These are phyloP conservation scores for Semibalanus balanoides DNA, from an alignment of 1,140 invertebrate genomes.

Conservation along the genomic window DNA sequence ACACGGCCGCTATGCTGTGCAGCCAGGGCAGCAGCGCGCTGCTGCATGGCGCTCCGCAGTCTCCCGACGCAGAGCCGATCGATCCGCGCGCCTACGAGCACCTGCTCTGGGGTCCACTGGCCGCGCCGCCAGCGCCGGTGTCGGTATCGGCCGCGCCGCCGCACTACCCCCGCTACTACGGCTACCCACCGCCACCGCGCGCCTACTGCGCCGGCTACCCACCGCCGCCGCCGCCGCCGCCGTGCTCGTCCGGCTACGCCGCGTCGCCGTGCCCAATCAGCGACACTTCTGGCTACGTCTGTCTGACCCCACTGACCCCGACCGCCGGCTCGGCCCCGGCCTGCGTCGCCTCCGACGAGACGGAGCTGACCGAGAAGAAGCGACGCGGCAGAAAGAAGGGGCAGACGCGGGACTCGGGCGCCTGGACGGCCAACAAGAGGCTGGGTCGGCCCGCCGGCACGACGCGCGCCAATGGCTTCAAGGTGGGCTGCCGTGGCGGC, in stretches of 20 bases:
- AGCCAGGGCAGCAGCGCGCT: no score
- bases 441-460: background rate
- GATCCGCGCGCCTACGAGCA: background rate
- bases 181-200: background rate
- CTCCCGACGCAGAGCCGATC: no score
- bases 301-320: background rate
- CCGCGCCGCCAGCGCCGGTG: no score
- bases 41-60: no score
- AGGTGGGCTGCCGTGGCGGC: background rate
- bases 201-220: background rate
- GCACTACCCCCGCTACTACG: background rate
- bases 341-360: background rate
- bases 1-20: no score
- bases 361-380: background rate
- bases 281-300: background rate
- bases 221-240: no score
- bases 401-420: background rate
- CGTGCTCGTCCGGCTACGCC: background rate
- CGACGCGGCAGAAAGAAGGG: background rate
- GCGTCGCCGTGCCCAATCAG: no score
- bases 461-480: background rate
- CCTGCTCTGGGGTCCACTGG: background rate
- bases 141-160: no score
- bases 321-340: no score
- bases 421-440: background rate